Conservation (phyloP, 2,113 vertebrate genomes). For the Phalacrocorax brasilianus region DNA sequence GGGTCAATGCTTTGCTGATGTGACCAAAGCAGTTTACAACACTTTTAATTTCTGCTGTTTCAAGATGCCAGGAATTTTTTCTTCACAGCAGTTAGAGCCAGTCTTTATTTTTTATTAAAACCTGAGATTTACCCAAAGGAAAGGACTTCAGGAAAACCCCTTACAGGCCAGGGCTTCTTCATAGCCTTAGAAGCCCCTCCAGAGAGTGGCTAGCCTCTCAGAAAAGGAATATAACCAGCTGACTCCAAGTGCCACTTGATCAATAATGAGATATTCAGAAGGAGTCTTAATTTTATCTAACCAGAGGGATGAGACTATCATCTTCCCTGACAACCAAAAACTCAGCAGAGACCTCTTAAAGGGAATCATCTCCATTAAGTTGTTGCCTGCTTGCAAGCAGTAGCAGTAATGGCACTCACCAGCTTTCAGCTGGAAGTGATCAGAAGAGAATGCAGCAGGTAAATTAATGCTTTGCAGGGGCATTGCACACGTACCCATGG, state of each 20-base stretch:
- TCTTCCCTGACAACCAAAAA: constrained; percentile 69
- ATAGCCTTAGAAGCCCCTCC: not conserved
- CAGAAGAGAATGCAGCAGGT: constrained; percentile 20
- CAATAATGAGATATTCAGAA: constrained; percentile 72
- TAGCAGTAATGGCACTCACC: constrained; percentile 47
- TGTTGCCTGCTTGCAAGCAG: constrained; percentile 54
- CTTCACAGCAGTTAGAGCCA: fast-evolving
- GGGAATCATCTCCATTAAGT: constrained; percentile 67
- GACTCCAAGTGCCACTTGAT: constrained; percentile 68
- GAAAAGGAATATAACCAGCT: constrained; percentile 52
- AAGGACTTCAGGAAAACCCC: not conserved
- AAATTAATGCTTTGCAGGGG: not conserved
- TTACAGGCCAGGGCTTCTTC: not conserved
- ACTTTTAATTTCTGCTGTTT: not conserved
- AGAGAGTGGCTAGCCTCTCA: constrained; percentile 38
- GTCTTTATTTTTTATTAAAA: not conserved
- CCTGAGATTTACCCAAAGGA: not conserved
- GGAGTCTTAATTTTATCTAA: constrained; percentile 69
- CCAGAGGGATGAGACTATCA: constrained; percentile 60
- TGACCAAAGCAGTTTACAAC: not conserved
- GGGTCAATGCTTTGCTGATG: not conserved
- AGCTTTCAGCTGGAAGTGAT: constrained; percentile 52
- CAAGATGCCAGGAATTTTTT: not conserved
- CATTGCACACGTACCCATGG: not conserved
- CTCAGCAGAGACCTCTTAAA: constrained; percentile 69